Base-by-base conservation (phyloP, 1,140 invertebrate genomes). In the Sinella curviseta region DNA sequence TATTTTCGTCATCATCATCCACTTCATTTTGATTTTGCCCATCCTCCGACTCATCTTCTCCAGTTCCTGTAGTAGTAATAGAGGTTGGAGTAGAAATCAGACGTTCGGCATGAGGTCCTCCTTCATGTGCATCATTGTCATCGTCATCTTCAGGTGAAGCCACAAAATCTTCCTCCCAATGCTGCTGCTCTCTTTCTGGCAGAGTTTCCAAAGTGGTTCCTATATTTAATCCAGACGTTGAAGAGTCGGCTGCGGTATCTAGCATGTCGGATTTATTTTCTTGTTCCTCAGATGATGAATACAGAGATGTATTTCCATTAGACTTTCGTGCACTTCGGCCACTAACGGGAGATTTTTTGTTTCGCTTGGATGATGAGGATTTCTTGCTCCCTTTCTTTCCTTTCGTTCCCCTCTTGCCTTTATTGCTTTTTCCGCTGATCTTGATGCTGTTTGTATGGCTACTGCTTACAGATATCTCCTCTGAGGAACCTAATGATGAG, bases 401-500 rank as follows among this genome's bases (percentile, higher is more conserved):
- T 70, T 70, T 60, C 12, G 8, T 26, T n/a, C 57, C 24, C 14
- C 24, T 60, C 57, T 60, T 70, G 65, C 26, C 39, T 48, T 48
- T 48, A 48, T 20, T 70, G 65, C 65, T 70, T 70, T 70, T 70
- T 2, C 65, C n/a, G 39, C 39, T 48, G 8, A 48, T 31, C 12
- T 70, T 70, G 31, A 70, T n/a, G 31, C 1, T 2, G 31, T 70
- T 30, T 70, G 65, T 30, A 70, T 70, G 30, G n/a, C 57, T 65
- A 26, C 57, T 65, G 57, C 57, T 65, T 26, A 26, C 26, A 8
- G 16, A n/a, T 4, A 70, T 31, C n/a, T 70, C 65, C 31, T 70
- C 65, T 33, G 65, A 70, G 26, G 65, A n/a, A n/a, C n/a, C 8
- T 30, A 26, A 65, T n/a, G 65, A 33, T 70, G 65, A 70, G 57